These are phyloP conservation scores for Etia nguti DNA, from an alignment of 2,113 vertebrate species.

Conservation along the genomic window DNA sequence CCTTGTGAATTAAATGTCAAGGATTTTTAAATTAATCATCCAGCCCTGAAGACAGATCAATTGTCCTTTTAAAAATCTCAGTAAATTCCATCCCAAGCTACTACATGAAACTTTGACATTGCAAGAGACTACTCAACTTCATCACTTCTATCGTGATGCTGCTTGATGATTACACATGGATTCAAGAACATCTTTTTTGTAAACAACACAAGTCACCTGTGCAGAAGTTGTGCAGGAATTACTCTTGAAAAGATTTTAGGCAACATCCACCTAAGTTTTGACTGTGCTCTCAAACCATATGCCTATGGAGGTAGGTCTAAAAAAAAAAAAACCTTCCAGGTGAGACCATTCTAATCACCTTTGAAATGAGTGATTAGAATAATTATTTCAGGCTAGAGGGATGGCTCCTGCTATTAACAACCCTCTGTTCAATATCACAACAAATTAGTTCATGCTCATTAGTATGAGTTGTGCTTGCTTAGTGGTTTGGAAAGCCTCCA, in stretches of 20 bases:
- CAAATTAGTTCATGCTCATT: conserved; percentile 68
- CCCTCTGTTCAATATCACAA: conserved; percentile 69
- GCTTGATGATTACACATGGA: neutral
- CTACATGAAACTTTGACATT: neutral
- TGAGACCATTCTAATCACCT: conserved; percentile 68
- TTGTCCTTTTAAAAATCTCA: neutral
- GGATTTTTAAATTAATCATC: neutral
- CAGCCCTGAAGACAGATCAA: neutral
- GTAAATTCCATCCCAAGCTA: neutral
- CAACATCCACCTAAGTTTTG: conserved; percentile 17
- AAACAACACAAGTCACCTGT: neutral
- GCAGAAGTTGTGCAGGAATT: neutral
- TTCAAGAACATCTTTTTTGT: neutral
- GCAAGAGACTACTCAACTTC: neutral
- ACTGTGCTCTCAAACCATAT: conserved; percentile 53
- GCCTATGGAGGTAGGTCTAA: conserved; percentile 21
- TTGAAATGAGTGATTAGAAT: conserved; percentile 72
- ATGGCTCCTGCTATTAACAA: conserved; percentile 64
- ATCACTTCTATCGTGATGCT: neutral
- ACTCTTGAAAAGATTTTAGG: neutral
- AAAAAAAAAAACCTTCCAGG: conserved; percentile 36
- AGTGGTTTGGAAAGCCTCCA: conserved; percentile 54
- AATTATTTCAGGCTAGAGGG: conserved; percentile 68
- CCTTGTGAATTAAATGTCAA: neutral
- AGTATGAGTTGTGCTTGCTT: conserved; percentile 64